Evolutionary conservation across 2,888 invertebrate species (phyloP).

Genomic region (Allygus modestus): DNA sequence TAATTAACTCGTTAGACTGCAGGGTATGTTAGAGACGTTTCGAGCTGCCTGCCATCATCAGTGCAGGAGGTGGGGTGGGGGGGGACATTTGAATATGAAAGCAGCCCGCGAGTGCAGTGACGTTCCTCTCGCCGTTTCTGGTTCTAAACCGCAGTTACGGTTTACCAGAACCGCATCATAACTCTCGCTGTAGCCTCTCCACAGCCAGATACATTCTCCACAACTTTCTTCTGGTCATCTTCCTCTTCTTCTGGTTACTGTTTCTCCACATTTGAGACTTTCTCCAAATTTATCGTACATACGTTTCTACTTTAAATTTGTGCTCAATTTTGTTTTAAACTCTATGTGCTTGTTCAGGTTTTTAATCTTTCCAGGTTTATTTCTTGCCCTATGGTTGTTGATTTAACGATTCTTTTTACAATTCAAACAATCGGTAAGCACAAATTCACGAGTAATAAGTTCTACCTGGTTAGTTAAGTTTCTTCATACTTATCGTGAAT

Average conservation of each 20-base stretch:
- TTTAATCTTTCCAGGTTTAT: too few species aligned
- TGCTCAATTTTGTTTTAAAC: too few species aligned
- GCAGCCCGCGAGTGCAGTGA: slow-evolving; percentile 11
- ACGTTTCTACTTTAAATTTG: too few species aligned
- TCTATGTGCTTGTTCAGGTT: too few species aligned
- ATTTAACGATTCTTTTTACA: too few species aligned
- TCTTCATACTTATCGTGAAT: too few species aligned
- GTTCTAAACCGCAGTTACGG: slow-evolving; percentile 1
- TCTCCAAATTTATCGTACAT: not conserved
- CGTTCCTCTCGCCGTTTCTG: not conserved
- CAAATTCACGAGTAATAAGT: too few species aligned
- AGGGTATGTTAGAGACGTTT: not conserved
- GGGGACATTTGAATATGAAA: slow-evolving; percentile 24
- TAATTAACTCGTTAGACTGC: too few species aligned
- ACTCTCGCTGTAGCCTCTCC: not conserved
- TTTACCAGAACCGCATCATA: slow-evolving; percentile 30
- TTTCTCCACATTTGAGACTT: not conserved
- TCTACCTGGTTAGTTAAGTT: too few species aligned
- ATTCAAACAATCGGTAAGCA: too few species aligned
- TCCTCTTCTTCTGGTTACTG: not conserved
- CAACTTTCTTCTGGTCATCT: not conserved
- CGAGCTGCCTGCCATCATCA: not conserved
- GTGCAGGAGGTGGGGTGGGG: not conserved
- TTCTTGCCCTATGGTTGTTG: too few species aligned
- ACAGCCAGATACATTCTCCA: not conserved